phyloP scores from a whole-genome alignment of 2,888 invertebrate species.

The Xanthia icteritia region DNA sequence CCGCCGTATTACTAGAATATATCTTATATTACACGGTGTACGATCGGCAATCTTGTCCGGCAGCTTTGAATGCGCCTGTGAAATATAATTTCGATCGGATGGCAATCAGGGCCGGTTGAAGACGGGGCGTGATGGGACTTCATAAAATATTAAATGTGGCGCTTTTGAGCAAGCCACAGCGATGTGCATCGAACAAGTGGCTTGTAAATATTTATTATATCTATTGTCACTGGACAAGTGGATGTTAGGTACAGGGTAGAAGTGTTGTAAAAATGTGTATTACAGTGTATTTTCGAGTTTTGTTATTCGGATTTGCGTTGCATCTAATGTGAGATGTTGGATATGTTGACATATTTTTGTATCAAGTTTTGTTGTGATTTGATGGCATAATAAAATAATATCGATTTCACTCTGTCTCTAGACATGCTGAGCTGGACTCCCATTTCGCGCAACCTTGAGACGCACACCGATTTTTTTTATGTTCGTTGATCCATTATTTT shows the following conservation, averaged over 20 bases:
- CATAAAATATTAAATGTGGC: conserved; percentile 87
- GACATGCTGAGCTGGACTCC: too few species aligned
- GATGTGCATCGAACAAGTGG: conserved; percentile 72
- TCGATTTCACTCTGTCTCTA: background rate
- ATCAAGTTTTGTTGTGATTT: background rate
- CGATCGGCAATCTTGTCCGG: conserved; percentile 86
- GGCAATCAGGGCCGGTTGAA: conserved; percentile 90
- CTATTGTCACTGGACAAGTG: conserved; percentile 65
- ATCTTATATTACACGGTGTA: conserved; percentile 63
- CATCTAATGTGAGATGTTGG: conserved; percentile 1
- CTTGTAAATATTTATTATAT: conserved; percentile 70
- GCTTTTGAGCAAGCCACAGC: conserved; percentile 70
- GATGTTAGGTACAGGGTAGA: conserved; percentile 17
- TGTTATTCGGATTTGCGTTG: conserved; percentile 10
- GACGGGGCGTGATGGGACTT: conserved; percentile 89
- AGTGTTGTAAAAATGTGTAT: conserved; percentile 33
- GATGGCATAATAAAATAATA: background rate
- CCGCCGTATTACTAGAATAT: conserved; percentile 57
- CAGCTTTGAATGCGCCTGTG: conserved; percentile 88
- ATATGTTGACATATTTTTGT: background rate
- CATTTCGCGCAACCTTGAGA: too few species aligned
- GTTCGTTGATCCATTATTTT: too few species aligned
- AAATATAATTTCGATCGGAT: conserved; percentile 90
- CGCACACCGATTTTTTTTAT: too few species aligned
- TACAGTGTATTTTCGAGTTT: conserved; percentile 23